phyloP scores from a whole-genome alignment of 1,140 invertebrate species.

The Drosophila grimshawi region DNA sequence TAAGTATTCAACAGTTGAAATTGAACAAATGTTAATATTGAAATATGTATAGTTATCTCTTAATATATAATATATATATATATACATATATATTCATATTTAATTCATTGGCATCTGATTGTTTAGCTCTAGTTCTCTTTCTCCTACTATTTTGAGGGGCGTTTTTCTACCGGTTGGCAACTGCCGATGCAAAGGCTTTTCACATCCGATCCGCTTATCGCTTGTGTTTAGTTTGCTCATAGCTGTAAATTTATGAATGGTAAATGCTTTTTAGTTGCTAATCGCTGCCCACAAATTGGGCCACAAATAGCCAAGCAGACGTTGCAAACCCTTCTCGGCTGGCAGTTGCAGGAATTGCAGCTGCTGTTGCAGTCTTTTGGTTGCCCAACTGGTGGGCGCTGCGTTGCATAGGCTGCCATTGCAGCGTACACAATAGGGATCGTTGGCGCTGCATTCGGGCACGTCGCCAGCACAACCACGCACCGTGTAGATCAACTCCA shows the following conservation, averaged over 20 bases:
- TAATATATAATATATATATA: too few relatives aligned
- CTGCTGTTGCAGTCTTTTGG: not conserved
- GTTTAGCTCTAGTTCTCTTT: too few relatives aligned
- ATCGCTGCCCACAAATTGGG: constrained; percentile 20
- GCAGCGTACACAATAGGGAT: constrained; percentile 75
- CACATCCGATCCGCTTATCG: too few relatives aligned
- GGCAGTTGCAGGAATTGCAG: not conserved
- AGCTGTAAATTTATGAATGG: constrained; percentile 34
- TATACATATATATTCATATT: too few relatives aligned
- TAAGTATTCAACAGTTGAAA: too few relatives aligned
- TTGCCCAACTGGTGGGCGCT: constrained; percentile 55
- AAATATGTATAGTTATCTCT: too few relatives aligned
- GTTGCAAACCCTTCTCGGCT: constrained; percentile 14
- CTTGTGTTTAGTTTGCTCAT: constrained; percentile 8
- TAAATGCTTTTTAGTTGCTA: constrained; percentile 19
- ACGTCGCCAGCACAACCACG: constrained; percentile 69
- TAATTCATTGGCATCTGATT: too few relatives aligned
- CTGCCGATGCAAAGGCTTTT: too few relatives aligned
- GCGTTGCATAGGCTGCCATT: constrained; percentile 75
- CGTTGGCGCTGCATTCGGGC: constrained; percentile 66
- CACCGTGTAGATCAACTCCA: constrained; percentile 65
- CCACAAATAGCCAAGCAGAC: constrained; percentile 16
- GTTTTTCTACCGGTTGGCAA: too few relatives aligned
- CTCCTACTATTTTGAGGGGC: too few relatives aligned
- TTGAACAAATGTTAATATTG: too few relatives aligned